Evolutionary conservation across 1,140 invertebrate genomes (phyloP).

Genomic region (Solen grandis): DNA sequence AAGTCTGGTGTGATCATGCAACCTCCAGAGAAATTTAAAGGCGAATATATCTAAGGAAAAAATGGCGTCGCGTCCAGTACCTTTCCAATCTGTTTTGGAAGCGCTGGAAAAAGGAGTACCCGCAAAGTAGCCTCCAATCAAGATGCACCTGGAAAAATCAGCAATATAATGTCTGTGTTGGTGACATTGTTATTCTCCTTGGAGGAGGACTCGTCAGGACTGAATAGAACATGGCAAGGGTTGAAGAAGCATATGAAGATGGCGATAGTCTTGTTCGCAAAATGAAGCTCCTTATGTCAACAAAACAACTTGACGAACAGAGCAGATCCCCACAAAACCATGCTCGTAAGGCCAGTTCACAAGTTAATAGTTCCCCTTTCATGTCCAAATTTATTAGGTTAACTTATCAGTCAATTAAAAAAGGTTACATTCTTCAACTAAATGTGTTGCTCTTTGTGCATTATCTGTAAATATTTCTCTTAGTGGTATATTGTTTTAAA

Average conservation of each 20-base stretch:
- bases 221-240: neutral
- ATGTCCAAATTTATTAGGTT: too few relatives aligned
- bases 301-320: neutral
- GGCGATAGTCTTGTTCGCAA: neutral
- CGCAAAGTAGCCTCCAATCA: constrained; percentile 24
- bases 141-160: constrained; percentile 40
- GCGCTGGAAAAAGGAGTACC: constrained; percentile 49
- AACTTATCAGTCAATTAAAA: too few relatives aligned
- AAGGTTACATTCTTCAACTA: too few relatives aligned
- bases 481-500: too few relatives aligned
- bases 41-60: neutral
- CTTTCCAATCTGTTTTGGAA: constrained; percentile 50
- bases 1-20: neutral
- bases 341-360: neutral
- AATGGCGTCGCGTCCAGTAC: constrained; percentile 52
- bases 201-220: neutral
- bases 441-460: too few relatives aligned
- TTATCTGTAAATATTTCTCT: too few relatives aligned
- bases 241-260: neutral
- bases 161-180: neutral
- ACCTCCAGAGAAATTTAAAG: neutral
- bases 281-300: neutral
- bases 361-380: too few relatives aligned
- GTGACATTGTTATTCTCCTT: neutral
- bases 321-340: neutral